These are phyloP conservation scores for Panagrolaimus sp. DNA, from an alignment of 1,140 invertebrate genomes.

Conservation along the genomic window DNA sequence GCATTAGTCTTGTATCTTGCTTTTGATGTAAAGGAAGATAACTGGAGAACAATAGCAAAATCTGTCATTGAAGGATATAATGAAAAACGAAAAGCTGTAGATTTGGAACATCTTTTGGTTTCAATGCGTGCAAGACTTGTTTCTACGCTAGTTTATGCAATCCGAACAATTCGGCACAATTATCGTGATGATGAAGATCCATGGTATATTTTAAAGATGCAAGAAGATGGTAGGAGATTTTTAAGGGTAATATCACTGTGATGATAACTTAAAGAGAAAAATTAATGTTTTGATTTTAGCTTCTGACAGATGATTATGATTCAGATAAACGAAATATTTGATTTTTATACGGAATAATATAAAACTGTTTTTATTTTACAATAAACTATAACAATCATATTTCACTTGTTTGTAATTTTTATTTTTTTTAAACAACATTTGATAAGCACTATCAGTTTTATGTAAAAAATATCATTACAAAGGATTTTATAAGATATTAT, in stretches of 20 bases:
- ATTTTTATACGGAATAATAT: too few relatives aligned
- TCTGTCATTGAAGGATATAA: background rate
- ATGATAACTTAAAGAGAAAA: too few relatives aligned
- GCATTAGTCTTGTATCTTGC: background rate
- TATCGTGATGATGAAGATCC: conserved; percentile 7
- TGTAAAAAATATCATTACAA: too few relatives aligned
- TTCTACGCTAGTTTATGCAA: background rate
- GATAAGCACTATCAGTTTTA: too few relatives aligned
- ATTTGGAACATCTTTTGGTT: background rate
- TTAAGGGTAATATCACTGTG: background rate
- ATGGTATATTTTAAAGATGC: background rate
- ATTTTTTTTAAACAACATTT: too few relatives aligned
- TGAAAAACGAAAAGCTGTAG: background rate
- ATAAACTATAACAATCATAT: too few relatives aligned
- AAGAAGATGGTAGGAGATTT: background rate
- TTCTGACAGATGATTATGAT: too few relatives aligned
- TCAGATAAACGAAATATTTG: too few relatives aligned
- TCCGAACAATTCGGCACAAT: background rate
- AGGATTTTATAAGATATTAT: too few relatives aligned
- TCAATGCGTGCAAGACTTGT: background rate
- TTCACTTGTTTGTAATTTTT: too few relatives aligned
- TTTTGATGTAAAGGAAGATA: background rate
- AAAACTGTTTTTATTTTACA: too few relatives aligned
- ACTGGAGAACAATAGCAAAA: background rate
- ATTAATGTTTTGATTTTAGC: too few relatives aligned